Percentiles rank a stretch among this genome's conserved stretches.
These are phyloP conservation scores for Dicrurus megarhynchus DNA, from an alignment of 2,113 vertebrate genomes.

Conservation along the genomic window DNA sequence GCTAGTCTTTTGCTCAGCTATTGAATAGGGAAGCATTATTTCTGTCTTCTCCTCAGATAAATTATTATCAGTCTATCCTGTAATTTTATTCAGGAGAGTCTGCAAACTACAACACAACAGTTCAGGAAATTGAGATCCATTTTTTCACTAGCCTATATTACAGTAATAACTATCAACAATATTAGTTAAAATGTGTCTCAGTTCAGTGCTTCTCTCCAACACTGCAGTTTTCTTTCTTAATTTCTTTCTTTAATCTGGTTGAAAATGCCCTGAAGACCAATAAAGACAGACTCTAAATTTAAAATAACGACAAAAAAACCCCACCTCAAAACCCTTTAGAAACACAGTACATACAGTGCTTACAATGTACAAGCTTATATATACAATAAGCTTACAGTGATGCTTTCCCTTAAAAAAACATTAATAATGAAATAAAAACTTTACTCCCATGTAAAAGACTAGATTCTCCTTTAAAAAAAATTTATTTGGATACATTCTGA, in stretches of 20 bases:
- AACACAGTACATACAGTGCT: background rate
- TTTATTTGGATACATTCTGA: background rate
- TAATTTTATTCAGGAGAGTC: background rate
- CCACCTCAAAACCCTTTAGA: background rate
- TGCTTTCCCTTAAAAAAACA: background rate
- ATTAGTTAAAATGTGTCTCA: slow-evolving; percentile 10
- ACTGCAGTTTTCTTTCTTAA: background rate
- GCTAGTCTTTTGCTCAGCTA: background rate
- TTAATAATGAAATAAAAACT: background rate
- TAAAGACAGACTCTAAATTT: background rate
- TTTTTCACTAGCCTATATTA: background rate
- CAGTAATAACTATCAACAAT: background rate
- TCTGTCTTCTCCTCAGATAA: background rate
- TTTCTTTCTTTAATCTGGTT: background rate
- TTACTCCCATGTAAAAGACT: background rate
- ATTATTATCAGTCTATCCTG: background rate
- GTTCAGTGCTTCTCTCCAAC: background rate
- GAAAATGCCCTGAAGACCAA: slow-evolving; percentile 15
- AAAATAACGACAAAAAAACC: background rate
- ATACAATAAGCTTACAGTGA: background rate
- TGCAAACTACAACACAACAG: background rate
- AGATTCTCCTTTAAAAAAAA: background rate
- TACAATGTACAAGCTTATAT: background rate
- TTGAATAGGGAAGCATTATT: background rate
- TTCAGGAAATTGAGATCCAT: background rate